Evolutionary conservation across 2,113 vertebrate species (phyloP).

Genomic region (Thinocorus orbignyianus): DNA sequence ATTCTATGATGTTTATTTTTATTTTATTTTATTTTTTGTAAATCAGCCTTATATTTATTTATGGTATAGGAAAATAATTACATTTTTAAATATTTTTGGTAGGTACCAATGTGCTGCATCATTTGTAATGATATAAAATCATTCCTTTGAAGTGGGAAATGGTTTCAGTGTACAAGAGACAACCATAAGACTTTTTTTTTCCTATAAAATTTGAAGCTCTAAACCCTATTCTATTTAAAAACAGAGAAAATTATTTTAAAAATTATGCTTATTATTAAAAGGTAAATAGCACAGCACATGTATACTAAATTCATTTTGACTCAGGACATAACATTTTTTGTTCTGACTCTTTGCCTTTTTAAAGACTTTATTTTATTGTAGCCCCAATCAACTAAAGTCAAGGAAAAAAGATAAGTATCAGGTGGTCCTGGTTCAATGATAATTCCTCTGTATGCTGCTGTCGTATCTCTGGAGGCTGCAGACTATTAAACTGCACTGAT

Average conservation of each 20-base stretch:
- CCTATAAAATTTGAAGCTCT: not conserved
- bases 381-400: not conserved
- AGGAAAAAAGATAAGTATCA: not conserved
- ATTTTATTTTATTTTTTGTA: not conserved
- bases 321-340: not conserved
- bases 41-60: not conserved
- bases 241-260: not conserved
- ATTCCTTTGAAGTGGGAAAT: not conserved
- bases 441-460: slow-evolving; percentile 47
- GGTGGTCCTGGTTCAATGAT: not conserved
- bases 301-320: not conserved
- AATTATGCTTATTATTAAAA: not conserved
- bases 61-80: not conserved
- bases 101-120: not conserved
- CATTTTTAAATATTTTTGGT: not conserved
- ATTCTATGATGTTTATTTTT: not conserved
- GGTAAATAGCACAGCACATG: fast-evolving
- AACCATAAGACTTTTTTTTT: not conserved
- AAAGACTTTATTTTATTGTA: not conserved
- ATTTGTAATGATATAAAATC: not conserved
- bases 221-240: not conserved
- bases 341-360: not conserved
- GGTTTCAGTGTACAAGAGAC: not conserved
- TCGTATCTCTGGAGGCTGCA: slow-evolving; percentile 62
- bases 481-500: slow-evolving; percentile 84